These are phyloP conservation scores for Spondyliosoma cantharus DNA, from an alignment of 2,797 vertebrate species.

Conservation along the genomic window DNA sequence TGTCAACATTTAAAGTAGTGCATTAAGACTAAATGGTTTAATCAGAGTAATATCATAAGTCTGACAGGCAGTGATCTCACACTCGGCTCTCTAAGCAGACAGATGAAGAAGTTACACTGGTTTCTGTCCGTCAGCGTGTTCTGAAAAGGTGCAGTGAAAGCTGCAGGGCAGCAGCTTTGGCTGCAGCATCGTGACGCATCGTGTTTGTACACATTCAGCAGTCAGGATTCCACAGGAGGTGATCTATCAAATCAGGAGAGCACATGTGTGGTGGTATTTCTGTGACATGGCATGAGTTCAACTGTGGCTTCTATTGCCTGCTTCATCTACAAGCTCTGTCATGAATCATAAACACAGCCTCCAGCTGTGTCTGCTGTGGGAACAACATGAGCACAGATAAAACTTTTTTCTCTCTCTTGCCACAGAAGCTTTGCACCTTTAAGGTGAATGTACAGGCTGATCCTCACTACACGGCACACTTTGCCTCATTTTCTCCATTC, in stretches of 20 bases:
- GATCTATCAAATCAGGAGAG: slow-evolving; percentile 30
- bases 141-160: background rate
- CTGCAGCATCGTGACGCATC: slow-evolving; percentile 1
- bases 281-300: slow-evolving; percentile 1
- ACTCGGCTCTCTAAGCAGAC: slow-evolving; percentile 26
- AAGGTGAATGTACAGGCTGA: background rate
- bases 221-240: slow-evolving; percentile 7
- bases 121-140: slow-evolving; percentile 19
- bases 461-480: background rate
- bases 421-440: background rate
- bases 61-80: slow-evolving; percentile 33
- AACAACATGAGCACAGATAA: slow-evolving; percentile 12
- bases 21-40: slow-evolving; percentile 22
- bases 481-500: background rate
- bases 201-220: slow-evolving; percentile 27
- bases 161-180: background rate
- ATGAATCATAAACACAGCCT: slow-evolving; percentile 35
- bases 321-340: slow-evolving; percentile 38
- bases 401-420: background rate
- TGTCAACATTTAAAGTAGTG: background rate
- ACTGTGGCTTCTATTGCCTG: slow-evolving; percentile 5
- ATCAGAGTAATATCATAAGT: slow-evolving; percentile 31
- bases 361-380: slow-evolving; percentile 18
- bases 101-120: slow-evolving; percentile 32
- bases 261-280: slow-evolving; percentile 16